A percentile compares a stretch with the other conserved stretches of the same genome.
Conservation (phyloP, 2,888 invertebrate genomes). For the Tetheella fluctuosa region DNA sequence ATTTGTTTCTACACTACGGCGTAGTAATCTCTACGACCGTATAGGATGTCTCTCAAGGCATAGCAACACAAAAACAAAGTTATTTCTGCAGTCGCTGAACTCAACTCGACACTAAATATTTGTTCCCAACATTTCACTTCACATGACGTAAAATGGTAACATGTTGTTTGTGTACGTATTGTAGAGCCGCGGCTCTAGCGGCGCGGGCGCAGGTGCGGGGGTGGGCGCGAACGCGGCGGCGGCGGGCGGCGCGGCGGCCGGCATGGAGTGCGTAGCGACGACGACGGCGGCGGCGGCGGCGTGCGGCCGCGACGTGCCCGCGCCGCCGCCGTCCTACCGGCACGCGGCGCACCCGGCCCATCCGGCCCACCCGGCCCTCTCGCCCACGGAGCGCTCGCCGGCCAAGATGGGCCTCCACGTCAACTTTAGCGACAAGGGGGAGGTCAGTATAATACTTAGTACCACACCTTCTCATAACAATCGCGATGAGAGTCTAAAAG, state of each 20-base stretch:
- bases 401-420: slow-evolving; percentile 93
- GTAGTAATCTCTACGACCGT: no score
- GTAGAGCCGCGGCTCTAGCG: slow-evolving; percentile 60
- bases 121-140: no score
- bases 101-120: no score
- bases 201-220: slow-evolving; percentile 38
- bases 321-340: slow-evolving; percentile 51
- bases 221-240: slow-evolving; percentile 45
- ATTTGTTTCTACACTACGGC: no score
- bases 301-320: slow-evolving; percentile 67
- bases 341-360: slow-evolving; percentile 53
- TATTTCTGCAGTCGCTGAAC: no score
- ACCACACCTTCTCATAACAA: neutral
- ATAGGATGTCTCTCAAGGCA: no score
- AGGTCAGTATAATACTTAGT: slow-evolving; percentile 64
- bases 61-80: no score
- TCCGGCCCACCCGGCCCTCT: slow-evolving; percentile 72
- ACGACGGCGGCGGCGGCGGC: slow-evolving; percentile 74
- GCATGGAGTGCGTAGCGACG: slow-evolving; percentile 37
- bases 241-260: slow-evolving; percentile 42
- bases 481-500: no score
- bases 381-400: slow-evolving; percentile 90
- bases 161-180: no score
- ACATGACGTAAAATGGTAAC: no score
- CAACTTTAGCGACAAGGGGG: slow-evolving; percentile 95